A percentile compares a stretch with the other conserved stretches of the same genome.
phyloP scores from a whole-genome alignment of 2,113 vertebrate species.

The Empidonax alnorum region DNA sequence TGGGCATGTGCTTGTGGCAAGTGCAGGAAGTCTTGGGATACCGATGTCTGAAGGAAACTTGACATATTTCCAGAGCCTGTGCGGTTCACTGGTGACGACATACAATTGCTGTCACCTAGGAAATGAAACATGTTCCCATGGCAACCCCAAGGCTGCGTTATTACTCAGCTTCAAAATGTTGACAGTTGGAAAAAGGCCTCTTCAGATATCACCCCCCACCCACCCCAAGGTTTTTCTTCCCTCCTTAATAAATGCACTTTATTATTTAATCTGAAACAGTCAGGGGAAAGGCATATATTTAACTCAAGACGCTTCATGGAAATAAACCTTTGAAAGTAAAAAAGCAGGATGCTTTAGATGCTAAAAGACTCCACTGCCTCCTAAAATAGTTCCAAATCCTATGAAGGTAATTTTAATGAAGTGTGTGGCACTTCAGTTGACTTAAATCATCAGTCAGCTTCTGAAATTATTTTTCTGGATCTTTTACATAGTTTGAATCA shows the following conservation, averaged over 20 bases:
- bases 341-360: neutral
- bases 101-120: constrained; percentile 77
- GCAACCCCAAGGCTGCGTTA: constrained; percentile 74
- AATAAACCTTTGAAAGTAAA: neutral
- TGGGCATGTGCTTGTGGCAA: fast-evolving
- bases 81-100: constrained; percentile 74
- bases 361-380: neutral
- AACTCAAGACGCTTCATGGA: neutral
- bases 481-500: constrained; percentile 40
- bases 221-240: neutral
- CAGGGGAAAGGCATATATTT: constrained; percentile 23
- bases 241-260: neutral
- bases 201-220: neutral
- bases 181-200: constrained; percentile 60
- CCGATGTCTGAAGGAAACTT: neutral
- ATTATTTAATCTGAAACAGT: constrained; percentile 24
- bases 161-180: constrained; percentile 70
- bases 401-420: constrained; percentile 48
- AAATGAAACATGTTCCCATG: constrained; percentile 77
- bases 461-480: neutral
- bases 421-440: neutral
- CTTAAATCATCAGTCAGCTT: constrained; percentile 23
- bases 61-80: constrained; percentile 49
- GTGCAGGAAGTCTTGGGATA: neutral
- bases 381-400: neutral